Conservation (phyloP, 2,113 vertebrate genomes). For the Corydoras maculifer region DNA sequence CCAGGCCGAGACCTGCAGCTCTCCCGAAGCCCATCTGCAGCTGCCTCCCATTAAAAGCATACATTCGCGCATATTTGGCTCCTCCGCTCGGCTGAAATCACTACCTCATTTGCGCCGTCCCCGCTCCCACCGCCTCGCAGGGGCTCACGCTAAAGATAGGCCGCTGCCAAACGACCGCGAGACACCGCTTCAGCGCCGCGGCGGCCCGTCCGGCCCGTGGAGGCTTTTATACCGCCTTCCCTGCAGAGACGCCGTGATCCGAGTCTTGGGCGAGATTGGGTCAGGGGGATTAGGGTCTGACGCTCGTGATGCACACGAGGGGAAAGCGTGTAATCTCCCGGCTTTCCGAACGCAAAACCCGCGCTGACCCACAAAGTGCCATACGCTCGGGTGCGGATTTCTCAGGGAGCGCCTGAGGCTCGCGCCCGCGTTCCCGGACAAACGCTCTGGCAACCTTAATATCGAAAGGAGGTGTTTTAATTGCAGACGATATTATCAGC, state of each 20-base stretch:
- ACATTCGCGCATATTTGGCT: not conserved
- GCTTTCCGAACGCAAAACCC: conserved; percentile 46
- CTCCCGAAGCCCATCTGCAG: conserved; percentile 16
- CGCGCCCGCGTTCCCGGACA: no score
- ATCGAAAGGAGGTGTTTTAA: no score
- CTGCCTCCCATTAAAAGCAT: conserved; percentile 27
- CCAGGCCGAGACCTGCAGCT: conserved; percentile 1
- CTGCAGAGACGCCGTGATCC: conserved; percentile 19
- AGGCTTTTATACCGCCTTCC: no score
- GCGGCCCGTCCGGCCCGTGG: no score
- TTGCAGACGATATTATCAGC: no score
- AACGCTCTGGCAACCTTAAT: no score
- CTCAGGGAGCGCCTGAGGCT: no score
- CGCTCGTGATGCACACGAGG: conserved; percentile 44
- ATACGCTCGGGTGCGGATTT: no score
- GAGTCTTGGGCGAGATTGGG: conserved; percentile 36
- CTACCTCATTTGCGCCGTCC: not conserved
- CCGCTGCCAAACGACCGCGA: not conserved
- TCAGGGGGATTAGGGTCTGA: conserved; percentile 50
- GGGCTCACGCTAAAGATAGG: conserved; percentile 7
- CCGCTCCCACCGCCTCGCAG: not conserved
- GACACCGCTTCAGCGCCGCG: not conserved
- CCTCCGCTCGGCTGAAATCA: conserved; percentile 3
- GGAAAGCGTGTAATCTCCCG: conserved; percentile 50
- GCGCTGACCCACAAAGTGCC: conserved; percentile 20